phyloP scores from a whole-genome alignment of 2,888 invertebrate genomes.

The Cerastis leucographa region DNA sequence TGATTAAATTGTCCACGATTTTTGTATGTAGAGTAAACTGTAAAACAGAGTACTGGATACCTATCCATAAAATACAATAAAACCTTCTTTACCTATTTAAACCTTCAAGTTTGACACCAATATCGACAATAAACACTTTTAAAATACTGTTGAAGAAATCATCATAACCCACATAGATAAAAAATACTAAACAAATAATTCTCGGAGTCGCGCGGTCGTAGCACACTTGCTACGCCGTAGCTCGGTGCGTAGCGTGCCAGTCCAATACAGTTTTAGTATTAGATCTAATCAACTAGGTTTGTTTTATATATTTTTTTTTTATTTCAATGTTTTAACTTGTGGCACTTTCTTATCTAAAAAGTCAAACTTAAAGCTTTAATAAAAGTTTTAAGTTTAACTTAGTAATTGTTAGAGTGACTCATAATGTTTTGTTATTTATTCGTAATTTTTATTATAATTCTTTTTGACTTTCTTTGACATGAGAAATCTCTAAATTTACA shows the following conservation, averaged over 20 bases:
- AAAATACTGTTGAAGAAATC: background rate
- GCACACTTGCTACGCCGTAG: constrained; percentile 39
- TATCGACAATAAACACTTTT: background rate
- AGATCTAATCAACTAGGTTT: constrained; percentile 20
- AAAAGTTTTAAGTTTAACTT: constrained; percentile 15
- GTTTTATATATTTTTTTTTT: background rate
- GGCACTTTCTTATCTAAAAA: constrained; percentile 15
- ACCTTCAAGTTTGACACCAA: background rate
- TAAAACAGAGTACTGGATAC: background rate
- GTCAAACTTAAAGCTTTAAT: background rate
- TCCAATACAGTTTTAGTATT: background rate
- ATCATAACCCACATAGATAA: background rate
- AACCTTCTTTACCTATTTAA: background rate
- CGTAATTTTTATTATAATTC: background rate
- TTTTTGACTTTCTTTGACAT: background rate
- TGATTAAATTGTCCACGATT: constrained; percentile 34
- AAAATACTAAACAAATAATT: background rate
- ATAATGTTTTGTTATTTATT: background rate
- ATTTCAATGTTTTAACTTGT: constrained; percentile 3
- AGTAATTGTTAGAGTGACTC: background rate
- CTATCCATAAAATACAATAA: background rate
- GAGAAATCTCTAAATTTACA: background rate
- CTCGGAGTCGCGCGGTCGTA: constrained; percentile 7
- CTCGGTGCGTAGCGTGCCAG: constrained; percentile 23
- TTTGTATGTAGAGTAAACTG: background rate